phyloP scores from a whole-genome alignment of 2,797 vertebrate species.

The Vultur gryphus region DNA sequence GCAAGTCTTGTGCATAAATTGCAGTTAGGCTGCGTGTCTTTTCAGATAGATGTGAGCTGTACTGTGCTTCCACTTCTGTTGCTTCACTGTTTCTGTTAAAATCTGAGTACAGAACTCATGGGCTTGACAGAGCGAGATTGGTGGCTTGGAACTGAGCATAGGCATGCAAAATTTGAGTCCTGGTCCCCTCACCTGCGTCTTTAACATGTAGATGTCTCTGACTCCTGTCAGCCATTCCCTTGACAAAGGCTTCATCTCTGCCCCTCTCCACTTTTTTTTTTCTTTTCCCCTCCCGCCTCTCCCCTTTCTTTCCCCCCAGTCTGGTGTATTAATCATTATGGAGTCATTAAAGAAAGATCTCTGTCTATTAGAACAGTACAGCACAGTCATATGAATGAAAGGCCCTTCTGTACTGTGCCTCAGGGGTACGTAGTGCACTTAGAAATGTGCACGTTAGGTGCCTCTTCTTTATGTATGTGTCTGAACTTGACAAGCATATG shows the following conservation, averaged over 20 bases:
- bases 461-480: not conserved
- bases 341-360: not conserved
- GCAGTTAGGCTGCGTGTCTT: not conserved
- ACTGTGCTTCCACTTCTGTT: not conserved
- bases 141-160: not conserved
- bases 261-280: not conserved
- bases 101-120: not conserved
- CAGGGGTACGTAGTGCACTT: not conserved
- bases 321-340: not conserved
- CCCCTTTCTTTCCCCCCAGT: accelerated
- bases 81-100: not conserved
- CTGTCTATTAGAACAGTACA: not conserved
- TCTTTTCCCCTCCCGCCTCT: too few species aligned
- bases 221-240: not conserved
- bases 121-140: not conserved
- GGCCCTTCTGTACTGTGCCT: not conserved
- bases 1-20: not conserved
- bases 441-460: not conserved
- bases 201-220: not conserved
- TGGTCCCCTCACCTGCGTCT: not conserved
- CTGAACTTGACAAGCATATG: not conserved
- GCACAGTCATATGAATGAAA: not conserved
- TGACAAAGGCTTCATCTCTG: not conserved
- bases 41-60: not conserved
- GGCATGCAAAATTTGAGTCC: not conserved